phyloP scores from a whole-genome alignment of 2,113 vertebrate genomes.

The Aldabrachelys gigantea region DNA sequence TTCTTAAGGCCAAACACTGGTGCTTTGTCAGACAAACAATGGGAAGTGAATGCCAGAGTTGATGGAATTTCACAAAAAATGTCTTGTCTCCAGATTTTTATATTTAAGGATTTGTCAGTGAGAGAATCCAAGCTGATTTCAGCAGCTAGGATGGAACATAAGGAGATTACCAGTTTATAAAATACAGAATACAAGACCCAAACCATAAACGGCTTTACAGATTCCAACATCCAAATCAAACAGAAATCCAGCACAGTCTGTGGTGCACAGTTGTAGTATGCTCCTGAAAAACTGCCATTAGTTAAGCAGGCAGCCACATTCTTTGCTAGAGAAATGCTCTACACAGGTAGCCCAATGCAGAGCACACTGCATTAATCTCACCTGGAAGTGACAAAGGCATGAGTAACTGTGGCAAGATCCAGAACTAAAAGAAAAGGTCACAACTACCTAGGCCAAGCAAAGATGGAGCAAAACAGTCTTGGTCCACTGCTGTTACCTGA shows the following conservation, averaged over 20 bases:
- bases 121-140: conserved; percentile 1
- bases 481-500: background rate
- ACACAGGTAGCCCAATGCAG: background rate
- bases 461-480: too few relatives aligned
- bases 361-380: background rate
- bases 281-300: background rate
- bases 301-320: background rate
- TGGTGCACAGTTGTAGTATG: background rate
- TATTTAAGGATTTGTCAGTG: background rate
- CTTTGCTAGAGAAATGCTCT: background rate
- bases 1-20: conserved; percentile 3
- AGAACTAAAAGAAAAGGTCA: background rate
- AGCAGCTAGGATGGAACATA: background rate
- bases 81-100: background rate
- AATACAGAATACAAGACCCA: accelerated
- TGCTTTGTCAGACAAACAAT: conserved; percentile 1
- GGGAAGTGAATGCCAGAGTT: background rate
- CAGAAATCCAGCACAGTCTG: background rate
- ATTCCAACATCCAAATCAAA: background rate
- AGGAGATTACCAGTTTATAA: background rate
- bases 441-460: too few relatives aligned
- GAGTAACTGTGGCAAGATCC: background rate
- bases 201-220: background rate
- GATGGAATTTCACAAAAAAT: background rate
- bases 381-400: background rate